These are phyloP conservation scores for Rhopalosiphum padi DNA, from an alignment of 1,140 invertebrate species.

Conservation along the genomic window DNA sequence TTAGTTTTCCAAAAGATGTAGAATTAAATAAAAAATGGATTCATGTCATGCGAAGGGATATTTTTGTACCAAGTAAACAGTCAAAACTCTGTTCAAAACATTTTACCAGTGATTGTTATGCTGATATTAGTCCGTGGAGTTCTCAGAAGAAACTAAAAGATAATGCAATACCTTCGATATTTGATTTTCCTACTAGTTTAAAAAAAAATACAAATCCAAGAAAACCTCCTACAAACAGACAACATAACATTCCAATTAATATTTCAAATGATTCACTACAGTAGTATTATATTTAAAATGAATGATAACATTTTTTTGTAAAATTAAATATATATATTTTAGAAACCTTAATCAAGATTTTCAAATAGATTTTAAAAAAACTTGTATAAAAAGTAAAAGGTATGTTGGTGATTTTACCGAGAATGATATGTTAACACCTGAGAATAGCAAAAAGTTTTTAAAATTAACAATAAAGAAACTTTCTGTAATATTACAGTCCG, in stretches of 20 bases:
- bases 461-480: too few relatives aligned
- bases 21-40: slow-evolving; percentile 19
- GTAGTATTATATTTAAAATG: too few relatives aligned
- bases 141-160: slow-evolving; percentile 4
- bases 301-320: too few relatives aligned
- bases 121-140: slow-evolving; percentile 26
- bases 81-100: background rate
- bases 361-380: too few relatives aligned
- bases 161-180: slow-evolving; percentile 26
- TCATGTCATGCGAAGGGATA: background rate
- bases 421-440: too few relatives aligned
- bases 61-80: background rate
- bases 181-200: slow-evolving; percentile 19
- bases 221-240: background rate
- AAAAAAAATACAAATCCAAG: background rate
- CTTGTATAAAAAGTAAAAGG: too few relatives aligned
- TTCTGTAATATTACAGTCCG: too few relatives aligned
- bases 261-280: background rate
- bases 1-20: slow-evolving; percentile 25
- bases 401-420: too few relatives aligned
- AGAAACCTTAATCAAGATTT: too few relatives aligned
- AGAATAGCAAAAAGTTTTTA: too few relatives aligned
- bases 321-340: too few relatives aligned
- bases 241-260: background rate
- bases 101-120: slow-evolving; percentile 32